Conservation (phyloP, 2,113 vertebrate species). For the Xenus cinereus region DNA sequence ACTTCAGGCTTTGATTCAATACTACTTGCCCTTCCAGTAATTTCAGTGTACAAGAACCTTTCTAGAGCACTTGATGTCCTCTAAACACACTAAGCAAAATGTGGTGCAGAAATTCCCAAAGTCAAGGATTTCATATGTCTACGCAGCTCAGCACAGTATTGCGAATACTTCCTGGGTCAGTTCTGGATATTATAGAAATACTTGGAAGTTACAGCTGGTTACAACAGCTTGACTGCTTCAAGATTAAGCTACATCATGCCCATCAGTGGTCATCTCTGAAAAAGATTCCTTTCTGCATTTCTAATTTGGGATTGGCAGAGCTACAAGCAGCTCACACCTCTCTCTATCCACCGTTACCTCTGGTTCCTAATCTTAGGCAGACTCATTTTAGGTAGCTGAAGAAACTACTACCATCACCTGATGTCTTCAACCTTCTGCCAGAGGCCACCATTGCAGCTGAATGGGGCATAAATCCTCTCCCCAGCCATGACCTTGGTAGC, state of each 20-base stretch:
- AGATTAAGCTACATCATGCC: background rate
- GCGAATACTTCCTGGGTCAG: background rate
- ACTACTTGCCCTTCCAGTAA: background rate
- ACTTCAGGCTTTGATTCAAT: background rate
- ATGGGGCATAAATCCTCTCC: accelerated
- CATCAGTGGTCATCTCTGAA: background rate
- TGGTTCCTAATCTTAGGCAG: background rate
- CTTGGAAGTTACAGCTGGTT: background rate
- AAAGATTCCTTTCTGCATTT: background rate
- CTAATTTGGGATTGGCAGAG: background rate
- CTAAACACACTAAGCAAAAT: background rate
- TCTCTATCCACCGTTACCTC: background rate
- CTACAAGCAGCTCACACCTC: background rate
- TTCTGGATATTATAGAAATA: background rate
- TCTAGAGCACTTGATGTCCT: background rate
- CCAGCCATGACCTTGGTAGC: background rate
- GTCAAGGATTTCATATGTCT: background rate
- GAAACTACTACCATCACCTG: background rate
- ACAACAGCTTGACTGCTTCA: background rate
- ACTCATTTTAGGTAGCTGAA: background rate
- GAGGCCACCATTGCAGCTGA: background rate
- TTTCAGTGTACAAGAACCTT: background rate
- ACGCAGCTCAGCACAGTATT: background rate
- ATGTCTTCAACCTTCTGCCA: background rate
- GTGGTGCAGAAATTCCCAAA: background rate